Evolutionary conservation across 1,140 invertebrate species (phyloP).

Genomic region (Lepidurus apus): DNA sequence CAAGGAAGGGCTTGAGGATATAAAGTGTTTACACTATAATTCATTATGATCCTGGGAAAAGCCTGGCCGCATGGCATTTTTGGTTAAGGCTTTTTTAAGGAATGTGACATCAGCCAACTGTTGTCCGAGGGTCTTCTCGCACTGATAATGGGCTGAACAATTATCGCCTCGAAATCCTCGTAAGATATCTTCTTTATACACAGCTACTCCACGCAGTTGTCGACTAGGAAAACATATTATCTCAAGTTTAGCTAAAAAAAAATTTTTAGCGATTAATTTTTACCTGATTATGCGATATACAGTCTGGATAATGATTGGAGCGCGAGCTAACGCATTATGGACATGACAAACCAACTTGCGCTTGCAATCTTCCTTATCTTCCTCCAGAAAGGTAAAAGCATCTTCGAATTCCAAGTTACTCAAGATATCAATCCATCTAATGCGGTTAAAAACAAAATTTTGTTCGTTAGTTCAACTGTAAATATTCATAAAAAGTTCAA

Average conservation of each 20-base stretch:
- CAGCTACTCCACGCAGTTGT: constrained; percentile 16
- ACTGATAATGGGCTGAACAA: not conserved
- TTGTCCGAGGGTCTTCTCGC: not conserved
- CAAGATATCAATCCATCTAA: not conserved
- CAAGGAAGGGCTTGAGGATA: not conserved
- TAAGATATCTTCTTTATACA: constrained; percentile 28
- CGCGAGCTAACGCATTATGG: not conserved
- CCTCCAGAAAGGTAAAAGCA: constrained; percentile 25
- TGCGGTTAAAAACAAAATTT: not conserved
- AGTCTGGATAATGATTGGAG: constrained; percentile 14
- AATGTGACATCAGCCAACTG: constrained; percentile 12
- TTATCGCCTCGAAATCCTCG: constrained; percentile 1
- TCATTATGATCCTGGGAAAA: not conserved
- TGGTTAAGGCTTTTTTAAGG: not conserved
- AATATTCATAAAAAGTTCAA: not conserved
- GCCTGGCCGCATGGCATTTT: not conserved
- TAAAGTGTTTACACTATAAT: not conserved
- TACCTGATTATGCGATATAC: constrained; percentile 24
- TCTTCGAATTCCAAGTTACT: constrained; percentile 20
- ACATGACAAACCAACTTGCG: constrained; percentile 26
- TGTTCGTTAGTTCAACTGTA: not conserved
- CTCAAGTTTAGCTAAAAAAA: not conserved
- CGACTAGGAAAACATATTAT: not conserved
- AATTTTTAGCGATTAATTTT: not conserved
- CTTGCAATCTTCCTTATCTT: not conserved